These are phyloP conservation scores for Diprion similis DNA, from an alignment of 1,140 invertebrate genomes.

Conservation along the genomic window DNA sequence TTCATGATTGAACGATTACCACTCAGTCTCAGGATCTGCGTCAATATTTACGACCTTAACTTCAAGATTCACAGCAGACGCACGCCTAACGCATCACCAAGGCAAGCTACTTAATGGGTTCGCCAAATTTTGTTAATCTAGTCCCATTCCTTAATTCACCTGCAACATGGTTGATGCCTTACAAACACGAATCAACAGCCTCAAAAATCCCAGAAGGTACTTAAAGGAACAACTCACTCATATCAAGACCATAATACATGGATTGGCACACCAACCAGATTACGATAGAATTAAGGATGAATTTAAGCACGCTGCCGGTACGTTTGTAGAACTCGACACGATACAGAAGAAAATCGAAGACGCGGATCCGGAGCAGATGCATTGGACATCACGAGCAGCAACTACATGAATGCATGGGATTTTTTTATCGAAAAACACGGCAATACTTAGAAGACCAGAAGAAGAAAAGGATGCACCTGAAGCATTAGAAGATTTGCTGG, in stretches of 20 bases:
- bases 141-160: neutral
- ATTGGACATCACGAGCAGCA: no score
- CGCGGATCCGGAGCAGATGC: neutral
- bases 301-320: neutral
- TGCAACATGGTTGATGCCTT: neutral
- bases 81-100: neutral
- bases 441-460: no score
- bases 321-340: neutral
- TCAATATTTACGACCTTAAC: neutral
- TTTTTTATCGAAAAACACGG: no score
- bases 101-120: neutral
- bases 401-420: no score
- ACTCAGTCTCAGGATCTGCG: neutral
- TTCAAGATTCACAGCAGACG: neutral
- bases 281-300: neutral
- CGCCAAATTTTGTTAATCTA: neutral
- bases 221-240: neutral
- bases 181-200: neutral
- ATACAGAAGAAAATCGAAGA: neutral
- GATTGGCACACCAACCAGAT: neutral
- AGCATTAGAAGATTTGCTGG: no score
- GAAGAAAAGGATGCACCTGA: no score
- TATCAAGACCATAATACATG: neutral
- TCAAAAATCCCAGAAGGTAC: neutral
- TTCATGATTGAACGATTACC: neutral